Evolutionary conservation across 2,888 invertebrate genomes (phyloP).

Genomic region (Neoitamus cyanurus): DNA sequence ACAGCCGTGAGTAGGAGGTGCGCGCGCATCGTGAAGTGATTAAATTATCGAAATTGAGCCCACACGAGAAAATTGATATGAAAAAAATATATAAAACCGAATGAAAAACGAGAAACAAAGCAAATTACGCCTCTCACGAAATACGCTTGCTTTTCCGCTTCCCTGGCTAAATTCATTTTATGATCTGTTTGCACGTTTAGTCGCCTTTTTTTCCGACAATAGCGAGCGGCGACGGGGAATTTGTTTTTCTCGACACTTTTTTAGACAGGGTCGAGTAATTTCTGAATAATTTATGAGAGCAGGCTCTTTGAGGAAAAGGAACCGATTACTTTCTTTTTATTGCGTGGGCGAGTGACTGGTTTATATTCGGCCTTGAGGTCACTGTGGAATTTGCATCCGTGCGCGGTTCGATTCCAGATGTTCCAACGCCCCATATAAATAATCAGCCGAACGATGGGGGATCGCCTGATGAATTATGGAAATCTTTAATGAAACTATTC

Average conservation of each 20-base stretch:
- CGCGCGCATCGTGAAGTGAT: slow-evolving; percentile 23
- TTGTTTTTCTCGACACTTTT: neutral
- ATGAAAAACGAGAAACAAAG: slow-evolving; percentile 8
- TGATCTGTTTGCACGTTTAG: slow-evolving; percentile 21
- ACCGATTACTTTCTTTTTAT: neutral
- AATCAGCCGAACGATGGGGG: neutral
- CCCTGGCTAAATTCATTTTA: neutral
- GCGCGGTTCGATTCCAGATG: neutral
- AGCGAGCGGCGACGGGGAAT: neutral
- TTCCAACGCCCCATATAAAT: neutral
- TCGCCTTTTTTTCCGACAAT: neutral
- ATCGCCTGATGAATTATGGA: neutral
- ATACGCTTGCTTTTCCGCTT: neutral
- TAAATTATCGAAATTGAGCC: slow-evolving; percentile 21
- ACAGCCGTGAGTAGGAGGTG: neutral
- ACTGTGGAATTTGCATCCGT: neutral
- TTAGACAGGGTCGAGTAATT: neutral
- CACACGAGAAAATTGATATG: slow-evolving; percentile 1
- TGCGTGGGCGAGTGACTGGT: neutral
- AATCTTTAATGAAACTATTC: neutral
- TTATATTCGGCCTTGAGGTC: neutral
- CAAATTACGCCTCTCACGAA: neutral
- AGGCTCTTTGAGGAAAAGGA: neutral
- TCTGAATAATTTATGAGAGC: neutral
- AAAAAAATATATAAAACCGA: neutral